These are phyloP conservation scores for Callithrix jacchus DNA, from an alignment of 2,113 vertebrate genomes.

Conservation along the genomic window DNA sequence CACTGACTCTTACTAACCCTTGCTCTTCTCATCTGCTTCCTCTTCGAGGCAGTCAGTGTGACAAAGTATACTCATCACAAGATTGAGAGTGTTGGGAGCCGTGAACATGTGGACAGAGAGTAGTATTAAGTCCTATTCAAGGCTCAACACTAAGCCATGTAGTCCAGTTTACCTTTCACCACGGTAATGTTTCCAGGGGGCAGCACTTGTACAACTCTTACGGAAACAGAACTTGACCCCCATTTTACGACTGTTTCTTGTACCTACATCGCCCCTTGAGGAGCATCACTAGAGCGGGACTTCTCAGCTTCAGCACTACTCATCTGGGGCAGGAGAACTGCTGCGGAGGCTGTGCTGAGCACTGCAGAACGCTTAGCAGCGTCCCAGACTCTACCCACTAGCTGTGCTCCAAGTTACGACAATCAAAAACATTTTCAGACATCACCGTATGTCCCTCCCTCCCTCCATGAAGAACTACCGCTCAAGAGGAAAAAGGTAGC, in stretches of 20 bases:
- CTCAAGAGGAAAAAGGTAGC: not conserved
- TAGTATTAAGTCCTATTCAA: not conserved
- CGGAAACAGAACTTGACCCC: not conserved
- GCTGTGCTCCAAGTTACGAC: not conserved
- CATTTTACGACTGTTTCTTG: not conserved
- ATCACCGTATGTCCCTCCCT: not conserved
- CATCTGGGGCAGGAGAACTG: not conserved
- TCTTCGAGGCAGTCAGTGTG: not conserved
- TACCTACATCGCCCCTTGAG: not conserved
- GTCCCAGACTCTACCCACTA: not conserved
- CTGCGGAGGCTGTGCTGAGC: not conserved
- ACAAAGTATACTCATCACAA: fast-evolving
- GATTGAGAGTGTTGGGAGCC: not conserved
- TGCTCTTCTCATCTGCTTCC: not conserved
- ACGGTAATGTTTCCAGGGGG: not conserved
- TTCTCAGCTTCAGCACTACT: not conserved
- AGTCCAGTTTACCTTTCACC: not conserved
- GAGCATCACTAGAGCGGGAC: not conserved
- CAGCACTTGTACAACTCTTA: not conserved
- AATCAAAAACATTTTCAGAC: not conserved
- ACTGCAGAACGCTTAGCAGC: fast-evolving
- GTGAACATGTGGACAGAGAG: not conserved
- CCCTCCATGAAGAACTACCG: not conserved
- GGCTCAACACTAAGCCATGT: not conserved
- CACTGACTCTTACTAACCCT: too few relatives aligned